Base-by-base conservation (phyloP, 2,113 vertebrate species). In the Pteropus alecto region DNA sequence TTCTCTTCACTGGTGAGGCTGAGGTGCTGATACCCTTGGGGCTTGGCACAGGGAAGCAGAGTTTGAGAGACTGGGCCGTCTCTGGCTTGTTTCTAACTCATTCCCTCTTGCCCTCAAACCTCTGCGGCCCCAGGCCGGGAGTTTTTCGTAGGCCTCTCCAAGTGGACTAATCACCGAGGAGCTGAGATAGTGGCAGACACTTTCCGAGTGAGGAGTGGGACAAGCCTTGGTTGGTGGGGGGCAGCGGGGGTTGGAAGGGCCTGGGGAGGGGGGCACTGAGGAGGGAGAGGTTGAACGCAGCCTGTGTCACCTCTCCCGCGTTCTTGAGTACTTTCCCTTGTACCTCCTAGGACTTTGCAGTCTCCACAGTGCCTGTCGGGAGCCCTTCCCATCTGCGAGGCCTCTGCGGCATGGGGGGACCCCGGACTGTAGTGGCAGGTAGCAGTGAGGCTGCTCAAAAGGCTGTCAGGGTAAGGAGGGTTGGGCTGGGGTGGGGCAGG, bases 71-170 rank as follows among this genome's bases (percentile, higher is more conserved):
- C 16, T 30, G 14, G 79, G 22, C 35, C 3, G 14, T 14, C 35
- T 46, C 28, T 2, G 35, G 30, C 83, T 92, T 30, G 30, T 90
- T 91, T 93, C 54, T 56, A 71, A 56, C 74, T 85, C 70, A n/a
- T 30, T 76, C 51, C 18, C 46, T 83, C 54, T 16, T 1, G 1
- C 51, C 51, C 84, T 91, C 86, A 38, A 84, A 65, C 81, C 83
- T 65, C 24, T 30, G 8, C 13, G 38, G 26, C 68, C 86, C 48
- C 97, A 99, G 99, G 99, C 70, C 98, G 98, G 89, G 99, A 99
- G 98, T 99, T 99, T 98, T 99, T 99, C 19, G 99, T 99, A 61
- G 99, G 99, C 24, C 98, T 99, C 90, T 99, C 99, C 35, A 99
- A 99, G 86, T 99, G 99, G 98, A 99, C 99, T 96, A 99, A 99